phyloP scores from a whole-genome alignment of 2,113 vertebrate species.

The Callaeas wilsoni region DNA sequence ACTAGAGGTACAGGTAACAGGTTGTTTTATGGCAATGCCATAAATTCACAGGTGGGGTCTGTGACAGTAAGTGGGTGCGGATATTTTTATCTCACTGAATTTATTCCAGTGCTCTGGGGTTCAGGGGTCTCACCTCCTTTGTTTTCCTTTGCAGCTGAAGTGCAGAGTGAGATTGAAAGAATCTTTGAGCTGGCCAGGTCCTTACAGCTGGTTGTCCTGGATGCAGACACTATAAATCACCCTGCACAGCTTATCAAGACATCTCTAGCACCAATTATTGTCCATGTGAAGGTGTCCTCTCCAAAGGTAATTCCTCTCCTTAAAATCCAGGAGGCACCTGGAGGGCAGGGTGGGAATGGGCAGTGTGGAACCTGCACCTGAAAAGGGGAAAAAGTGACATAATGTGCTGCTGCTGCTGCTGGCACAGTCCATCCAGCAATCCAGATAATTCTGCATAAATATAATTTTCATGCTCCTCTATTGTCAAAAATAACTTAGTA shows the following conservation, averaged over 20 bases:
- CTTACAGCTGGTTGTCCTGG: constrained; percentile 93
- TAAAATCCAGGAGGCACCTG: background rate
- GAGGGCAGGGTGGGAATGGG: background rate
- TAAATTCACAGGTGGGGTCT: background rate
- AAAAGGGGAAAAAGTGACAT: background rate
- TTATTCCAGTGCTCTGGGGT: background rate
- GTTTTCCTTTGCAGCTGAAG: constrained; percentile 79
- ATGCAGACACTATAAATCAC: constrained; percentile 98
- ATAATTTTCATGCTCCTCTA: background rate
- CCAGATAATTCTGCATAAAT: background rate
- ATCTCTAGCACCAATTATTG: constrained; percentile 95
- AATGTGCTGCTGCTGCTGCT: background rate
- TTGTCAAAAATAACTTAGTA: background rate
- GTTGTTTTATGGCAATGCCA: background rate
- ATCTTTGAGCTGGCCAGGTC: constrained; percentile 97
- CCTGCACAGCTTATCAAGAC: constrained; percentile 97
- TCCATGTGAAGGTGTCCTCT: constrained; percentile 98
- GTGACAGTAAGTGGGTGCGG: background rate
- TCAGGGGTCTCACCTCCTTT: background rate
- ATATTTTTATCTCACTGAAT: background rate
- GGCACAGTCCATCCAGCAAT: background rate
- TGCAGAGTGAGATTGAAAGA: constrained; percentile 97
- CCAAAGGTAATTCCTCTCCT: constrained; percentile 84
- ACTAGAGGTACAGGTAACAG: background rate
- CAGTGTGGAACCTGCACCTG: background rate